phyloP scores from a whole-genome alignment of 2,113 vertebrate genomes.

The Plotosus lineatus region DNA sequence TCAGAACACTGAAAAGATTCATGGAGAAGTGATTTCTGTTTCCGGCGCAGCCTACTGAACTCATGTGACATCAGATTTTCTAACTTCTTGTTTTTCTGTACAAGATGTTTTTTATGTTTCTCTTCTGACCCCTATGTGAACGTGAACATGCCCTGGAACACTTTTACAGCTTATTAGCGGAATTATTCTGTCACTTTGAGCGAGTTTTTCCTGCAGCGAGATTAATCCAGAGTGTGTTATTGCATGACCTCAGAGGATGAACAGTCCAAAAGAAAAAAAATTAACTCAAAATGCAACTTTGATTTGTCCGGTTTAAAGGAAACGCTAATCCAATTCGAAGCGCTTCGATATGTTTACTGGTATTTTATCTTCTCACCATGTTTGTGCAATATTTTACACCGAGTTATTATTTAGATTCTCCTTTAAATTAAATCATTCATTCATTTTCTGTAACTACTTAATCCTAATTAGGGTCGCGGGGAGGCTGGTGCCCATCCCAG shows the following conservation, averaged over 20 bases:
- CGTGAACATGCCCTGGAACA: background rate
- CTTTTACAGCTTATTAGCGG: constrained; percentile 26
- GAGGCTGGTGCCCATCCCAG: too few species aligned
- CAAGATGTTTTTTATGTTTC: background rate
- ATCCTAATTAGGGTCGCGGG: too few species aligned
- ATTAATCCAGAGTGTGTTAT: constrained; percentile 6
- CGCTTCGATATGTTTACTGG: background rate
- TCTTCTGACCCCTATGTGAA: background rate
- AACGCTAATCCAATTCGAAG: background rate
- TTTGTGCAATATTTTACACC: too few species aligned
- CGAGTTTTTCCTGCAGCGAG: background rate
- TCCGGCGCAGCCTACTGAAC: background rate
- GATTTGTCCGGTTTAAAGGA: background rate
- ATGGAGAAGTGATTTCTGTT: background rate
- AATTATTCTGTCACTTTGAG: constrained; percentile 33
- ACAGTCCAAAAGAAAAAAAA: constrained; percentile 1
- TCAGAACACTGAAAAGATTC: background rate
- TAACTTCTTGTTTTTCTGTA: background rate
- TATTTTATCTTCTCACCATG: background rate
- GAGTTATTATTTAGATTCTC: too few species aligned
- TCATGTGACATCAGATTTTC: background rate
- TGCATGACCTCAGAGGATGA: background rate
- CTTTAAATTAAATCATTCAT: too few species aligned
- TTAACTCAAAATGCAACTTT: background rate
- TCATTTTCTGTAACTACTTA: background rate